These are phyloP conservation scores for Semaprochilodus insignis DNA, from an alignment of 2,797 vertebrate genomes.

Conservation along the genomic window DNA sequence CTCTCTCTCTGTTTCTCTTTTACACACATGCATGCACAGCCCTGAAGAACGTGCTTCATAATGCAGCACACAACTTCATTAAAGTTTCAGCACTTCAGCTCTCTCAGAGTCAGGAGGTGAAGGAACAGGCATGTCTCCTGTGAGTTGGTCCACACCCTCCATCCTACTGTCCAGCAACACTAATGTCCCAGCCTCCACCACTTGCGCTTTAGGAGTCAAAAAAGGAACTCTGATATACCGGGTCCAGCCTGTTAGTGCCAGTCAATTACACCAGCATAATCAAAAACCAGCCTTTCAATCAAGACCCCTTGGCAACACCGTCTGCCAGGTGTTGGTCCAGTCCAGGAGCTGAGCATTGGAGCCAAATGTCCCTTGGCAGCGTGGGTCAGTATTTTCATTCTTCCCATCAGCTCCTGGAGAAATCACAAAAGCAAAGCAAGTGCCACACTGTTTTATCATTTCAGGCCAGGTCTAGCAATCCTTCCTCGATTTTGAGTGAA, in stretches of 20 bases:
- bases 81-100: constrained; percentile 38
- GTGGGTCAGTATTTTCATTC: constrained; percentile 1
- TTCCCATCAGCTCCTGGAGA: neutral
- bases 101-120: constrained; percentile 12
- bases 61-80: constrained; percentile 36
- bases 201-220: neutral
- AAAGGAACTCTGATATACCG: constrained; percentile 11
- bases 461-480: neutral
- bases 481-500: neutral
- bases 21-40: constrained; percentile 9
- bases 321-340: neutral
- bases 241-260: neutral
- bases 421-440: constrained; percentile 9
- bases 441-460: neutral
- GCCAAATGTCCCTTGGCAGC: constrained; percentile 22
- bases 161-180: neutral
- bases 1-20: neutral
- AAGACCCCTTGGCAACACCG: neutral
- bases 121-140: neutral
- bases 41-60: constrained; percentile 15
- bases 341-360: neutral
- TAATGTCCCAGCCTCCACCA: neutral
- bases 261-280: constrained; percentile 22
- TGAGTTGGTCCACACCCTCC: neutral
- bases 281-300: neutral